Conservation (phyloP, 2,888 invertebrate genomes). For the Cataglyphis livida region DNA sequence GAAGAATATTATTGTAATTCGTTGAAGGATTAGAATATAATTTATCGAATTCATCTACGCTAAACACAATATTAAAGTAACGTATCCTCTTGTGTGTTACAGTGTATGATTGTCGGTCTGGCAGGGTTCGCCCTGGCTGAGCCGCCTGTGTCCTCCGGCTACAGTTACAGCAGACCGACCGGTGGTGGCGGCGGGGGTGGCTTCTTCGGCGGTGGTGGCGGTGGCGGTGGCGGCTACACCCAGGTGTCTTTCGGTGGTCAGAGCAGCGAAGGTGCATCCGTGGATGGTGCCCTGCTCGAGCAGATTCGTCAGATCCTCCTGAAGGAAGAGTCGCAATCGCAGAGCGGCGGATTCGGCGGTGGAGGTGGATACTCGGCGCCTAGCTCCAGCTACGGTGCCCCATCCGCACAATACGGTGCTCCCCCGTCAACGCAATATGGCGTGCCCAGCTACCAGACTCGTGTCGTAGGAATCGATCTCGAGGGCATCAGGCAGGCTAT, state of each 20-base stretch:
- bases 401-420: slow-evolving; percentile 85
- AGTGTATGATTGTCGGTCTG: slow-evolving; percentile 94
- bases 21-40: background rate
- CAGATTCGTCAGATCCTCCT: slow-evolving; percentile 94
- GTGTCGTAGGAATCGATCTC: slow-evolving; percentile 94
- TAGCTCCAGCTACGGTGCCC: slow-evolving; percentile 83
- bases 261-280: slow-evolving; percentile 93
- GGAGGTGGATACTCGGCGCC: slow-evolving; percentile 81
- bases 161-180: slow-evolving; percentile 87
- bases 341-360: slow-evolving; percentile 86
- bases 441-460: slow-evolving; percentile 87
- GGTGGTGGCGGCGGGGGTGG: slow-evolving; percentile 87
- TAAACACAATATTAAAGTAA: slow-evolving; percentile 27
- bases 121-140: slow-evolving; percentile 92
- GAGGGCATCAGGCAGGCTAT: slow-evolving; percentile 95
- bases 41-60: background rate
- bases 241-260: slow-evolving; percentile 92
- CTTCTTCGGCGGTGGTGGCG: slow-evolving; percentile 86
- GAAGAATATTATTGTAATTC: background rate
- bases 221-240: slow-evolving; percentile 90
- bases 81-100: slow-evolving; percentile 80
- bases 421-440: slow-evolving; percentile 88
- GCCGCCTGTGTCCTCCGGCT: slow-evolving; percentile 87
- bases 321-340: slow-evolving; percentile 90
- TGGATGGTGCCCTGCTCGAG: slow-evolving; percentile 92